Percentiles rank a stretch among this genome's conserved stretches.
These are phyloP conservation scores for Brachionus manjavacas DNA, from an alignment of 1,140 invertebrate genomes.

Conservation along the genomic window DNA sequence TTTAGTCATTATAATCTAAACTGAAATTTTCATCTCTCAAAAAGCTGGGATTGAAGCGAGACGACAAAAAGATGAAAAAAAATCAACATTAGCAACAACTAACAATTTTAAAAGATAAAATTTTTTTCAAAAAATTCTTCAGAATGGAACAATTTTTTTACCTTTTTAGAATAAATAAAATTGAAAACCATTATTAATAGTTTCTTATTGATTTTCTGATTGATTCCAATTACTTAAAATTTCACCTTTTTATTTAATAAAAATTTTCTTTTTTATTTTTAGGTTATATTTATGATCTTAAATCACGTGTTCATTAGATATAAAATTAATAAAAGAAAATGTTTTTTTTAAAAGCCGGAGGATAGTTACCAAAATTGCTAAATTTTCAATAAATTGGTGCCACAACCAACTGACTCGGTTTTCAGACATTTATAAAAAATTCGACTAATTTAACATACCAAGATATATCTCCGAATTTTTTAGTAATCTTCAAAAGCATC, in stretches of 20 bases:
- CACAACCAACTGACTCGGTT: neutral
- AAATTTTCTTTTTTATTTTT: neutral
- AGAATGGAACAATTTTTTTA: neutral
- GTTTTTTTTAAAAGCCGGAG: neutral
- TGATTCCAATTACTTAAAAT: neutral
- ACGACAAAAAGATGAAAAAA: too few relatives aligned
- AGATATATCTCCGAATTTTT: neutral
- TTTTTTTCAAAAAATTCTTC: too few relatives aligned
- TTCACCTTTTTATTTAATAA: neutral
- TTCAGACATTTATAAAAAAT: neutral
- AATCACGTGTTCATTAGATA: neutral
- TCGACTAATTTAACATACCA: neutral
- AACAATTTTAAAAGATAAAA: too few relatives aligned
- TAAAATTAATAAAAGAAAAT: neutral
- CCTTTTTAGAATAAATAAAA: neutral
- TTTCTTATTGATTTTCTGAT: neutral
- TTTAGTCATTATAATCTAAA: too few relatives aligned
- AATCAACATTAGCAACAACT: too few relatives aligned
- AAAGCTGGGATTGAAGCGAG: too few relatives aligned
- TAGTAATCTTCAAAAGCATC: neutral
- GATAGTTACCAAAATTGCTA: neutral
- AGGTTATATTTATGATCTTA: neutral
- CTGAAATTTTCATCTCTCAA: too few relatives aligned
- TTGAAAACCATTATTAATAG: neutral
- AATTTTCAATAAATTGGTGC: neutral